phyloP scores from a whole-genome alignment of 2,888 invertebrate species.

The Perizoma affinitatum region DNA sequence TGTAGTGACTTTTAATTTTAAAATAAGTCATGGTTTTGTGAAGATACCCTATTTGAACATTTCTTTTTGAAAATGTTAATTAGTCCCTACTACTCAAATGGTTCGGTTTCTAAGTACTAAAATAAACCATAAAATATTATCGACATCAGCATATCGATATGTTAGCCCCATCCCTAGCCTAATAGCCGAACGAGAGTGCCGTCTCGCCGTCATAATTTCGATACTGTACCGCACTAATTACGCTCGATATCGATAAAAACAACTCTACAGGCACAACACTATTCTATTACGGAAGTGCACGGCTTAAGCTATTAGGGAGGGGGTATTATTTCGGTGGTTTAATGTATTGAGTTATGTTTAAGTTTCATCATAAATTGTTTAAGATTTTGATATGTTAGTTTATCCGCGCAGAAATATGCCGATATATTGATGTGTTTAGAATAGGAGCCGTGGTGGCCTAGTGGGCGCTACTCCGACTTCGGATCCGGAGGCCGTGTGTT shows the following conservation, averaged over 20 bases:
- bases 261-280: conserved; percentile 46
- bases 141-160: conserved; percentile 17
- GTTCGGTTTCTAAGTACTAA: too few relatives aligned
- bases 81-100: too few relatives aligned
- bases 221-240: conserved; percentile 76
- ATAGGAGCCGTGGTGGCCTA: too few relatives aligned
- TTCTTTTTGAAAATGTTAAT: too few relatives aligned
- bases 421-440: too few relatives aligned
- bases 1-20: too few relatives aligned
- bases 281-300: conserved; percentile 37
- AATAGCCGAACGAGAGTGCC: conserved; percentile 69
- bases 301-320: conserved; percentile 16
- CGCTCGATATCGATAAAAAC: conserved; percentile 55
- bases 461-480: too few relatives aligned
- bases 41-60: too few relatives aligned
- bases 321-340: conserved; percentile 10
- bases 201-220: conserved; percentile 76
- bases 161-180: conserved; percentile 52
- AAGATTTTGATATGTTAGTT: too few relatives aligned
- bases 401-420: too few relatives aligned
- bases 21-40: too few relatives aligned
- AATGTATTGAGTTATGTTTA: conserved; percentile 7
- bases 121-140: neutral
- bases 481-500: too few relatives aligned
- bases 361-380: neutral